A percentile compares a stretch with the other conserved stretches of the same genome.
These are phyloP conservation scores for Premnoplex brunnescens DNA, from an alignment of 2,797 vertebrate species.

Conservation along the genomic window DNA sequence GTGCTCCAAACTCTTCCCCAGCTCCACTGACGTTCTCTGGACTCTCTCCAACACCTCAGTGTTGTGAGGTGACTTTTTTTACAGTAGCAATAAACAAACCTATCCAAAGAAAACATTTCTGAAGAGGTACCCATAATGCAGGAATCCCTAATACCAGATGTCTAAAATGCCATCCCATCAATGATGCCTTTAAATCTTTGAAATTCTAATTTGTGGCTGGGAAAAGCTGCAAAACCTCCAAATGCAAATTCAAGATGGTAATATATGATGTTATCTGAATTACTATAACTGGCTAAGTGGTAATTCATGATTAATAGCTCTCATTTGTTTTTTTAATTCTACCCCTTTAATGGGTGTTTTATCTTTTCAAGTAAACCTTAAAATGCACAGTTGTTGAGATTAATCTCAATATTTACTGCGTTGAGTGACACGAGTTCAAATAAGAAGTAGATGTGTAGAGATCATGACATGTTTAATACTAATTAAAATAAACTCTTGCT, in stretches of 20 bases:
- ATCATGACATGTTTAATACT: background rate
- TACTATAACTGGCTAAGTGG: background rate
- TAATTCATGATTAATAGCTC: background rate
- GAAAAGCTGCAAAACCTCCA: background rate
- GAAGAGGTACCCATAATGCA: accelerated
- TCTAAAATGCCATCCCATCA: background rate
- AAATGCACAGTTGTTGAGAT: background rate
- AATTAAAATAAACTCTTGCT: background rate
- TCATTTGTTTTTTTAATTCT: background rate
- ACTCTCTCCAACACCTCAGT: background rate
- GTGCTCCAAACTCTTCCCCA: background rate
- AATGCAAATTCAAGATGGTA: background rate
- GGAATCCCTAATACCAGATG: background rate
- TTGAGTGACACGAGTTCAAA: slow-evolving; percentile 1
- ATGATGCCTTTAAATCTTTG: background rate
- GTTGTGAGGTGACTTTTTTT: background rate
- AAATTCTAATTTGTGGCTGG: background rate
- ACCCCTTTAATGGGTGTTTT: background rate
- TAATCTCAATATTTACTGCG: slow-evolving; percentile 5
- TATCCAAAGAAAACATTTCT: background rate
- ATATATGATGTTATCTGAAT: background rate
- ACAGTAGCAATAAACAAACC: background rate
- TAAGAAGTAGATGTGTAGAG: background rate
- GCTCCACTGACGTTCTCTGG: background rate
- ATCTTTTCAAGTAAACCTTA: slow-evolving; percentile 42